Evolutionary conservation across 2,888 invertebrate species (phyloP), one percentile per base, ranked within the genome.

Genomic region (Drosophila diplacantha): DNA sequence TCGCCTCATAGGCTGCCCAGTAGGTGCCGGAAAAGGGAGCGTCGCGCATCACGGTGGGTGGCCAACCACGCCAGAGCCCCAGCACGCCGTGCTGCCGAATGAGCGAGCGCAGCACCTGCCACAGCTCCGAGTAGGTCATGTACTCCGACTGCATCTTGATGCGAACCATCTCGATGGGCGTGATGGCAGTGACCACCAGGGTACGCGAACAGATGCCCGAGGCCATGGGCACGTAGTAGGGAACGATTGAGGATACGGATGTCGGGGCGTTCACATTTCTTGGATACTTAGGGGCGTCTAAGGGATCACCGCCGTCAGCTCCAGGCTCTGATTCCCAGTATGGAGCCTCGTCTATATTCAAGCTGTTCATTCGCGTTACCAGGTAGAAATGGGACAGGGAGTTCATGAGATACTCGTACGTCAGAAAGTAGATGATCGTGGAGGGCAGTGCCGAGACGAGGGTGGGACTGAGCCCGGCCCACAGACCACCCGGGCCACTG

Each of bases 391-490:
- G 49, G 65, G 91, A 91, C 87, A 92, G 93, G 80, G 88, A 89
- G 75, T 91, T 89, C 78, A 94, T 89, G 52, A 98, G 89, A 87
- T 96, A 95, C 89, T 99, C 99, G 87, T 99, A 99, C 18, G 94
- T 91, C 9, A 98, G 95, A 90, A 98, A 99, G 89, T 99, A 99
- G 69, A 96, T 92, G 59, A 98, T 94, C 39, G 98, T 99, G 50
- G 97, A 95, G 43, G 99, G 99, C 66, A 99, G 89, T 14, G 99
- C 97, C 88, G 98, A 91, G 14, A 97, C 91, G 85, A 99, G 89
- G 3, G 99, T 99, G 1, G 99, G 98, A 80, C 97, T 94, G 46
- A 99, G 89, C 2, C 99, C 99, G 84, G 97, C 97, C 98, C 99
- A 99, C 41, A 99, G 88, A 0, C 98, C 96, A 5, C 91, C 86